phyloP scores from a whole-genome alignment of 2,113 vertebrate species.

The Lamprotornis superbus region DNA sequence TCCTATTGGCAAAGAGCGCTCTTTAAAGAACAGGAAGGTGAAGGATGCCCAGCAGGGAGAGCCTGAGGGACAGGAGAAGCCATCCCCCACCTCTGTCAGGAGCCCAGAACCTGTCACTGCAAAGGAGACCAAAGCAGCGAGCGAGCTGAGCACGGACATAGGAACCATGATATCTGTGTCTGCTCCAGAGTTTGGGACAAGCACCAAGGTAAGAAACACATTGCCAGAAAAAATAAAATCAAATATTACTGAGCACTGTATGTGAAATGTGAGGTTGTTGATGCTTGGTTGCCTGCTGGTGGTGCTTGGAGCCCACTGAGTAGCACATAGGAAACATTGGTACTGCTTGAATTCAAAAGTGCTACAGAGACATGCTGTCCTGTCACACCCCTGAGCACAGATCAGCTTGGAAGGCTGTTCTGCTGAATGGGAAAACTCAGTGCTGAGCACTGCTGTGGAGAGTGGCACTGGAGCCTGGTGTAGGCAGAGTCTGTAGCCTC shows the following conservation, averaged over 20 bases:
- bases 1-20: slow-evolving; percentile 97
- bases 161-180: slow-evolving; percentile 94
- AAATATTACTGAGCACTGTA: not conserved
- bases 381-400: not conserved
- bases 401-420: not conserved
- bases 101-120: slow-evolving; percentile 82
- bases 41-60: slow-evolving; percentile 91
- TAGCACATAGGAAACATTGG: not conserved
- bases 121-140: slow-evolving; percentile 82
- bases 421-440: not conserved
- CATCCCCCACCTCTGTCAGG: slow-evolving; percentile 72
- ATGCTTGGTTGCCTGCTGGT: not conserved
- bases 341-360: not conserved
- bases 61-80: slow-evolving; percentile 85
- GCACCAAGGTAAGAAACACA: slow-evolving; percentile 81
- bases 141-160: slow-evolving; percentile 89
- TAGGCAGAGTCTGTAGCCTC: not conserved
- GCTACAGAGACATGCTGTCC: not conserved
- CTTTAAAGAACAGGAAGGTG: slow-evolving; percentile 94
- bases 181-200: slow-evolving; percentile 85
- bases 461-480: not conserved
- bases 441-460: not conserved
- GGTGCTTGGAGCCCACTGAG: not conserved
- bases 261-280: not conserved
- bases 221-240: not conserved